These are phyloP conservation scores for Candoia aspera DNA, from an alignment of 2,113 vertebrate genomes.

Conservation along the genomic window DNA sequence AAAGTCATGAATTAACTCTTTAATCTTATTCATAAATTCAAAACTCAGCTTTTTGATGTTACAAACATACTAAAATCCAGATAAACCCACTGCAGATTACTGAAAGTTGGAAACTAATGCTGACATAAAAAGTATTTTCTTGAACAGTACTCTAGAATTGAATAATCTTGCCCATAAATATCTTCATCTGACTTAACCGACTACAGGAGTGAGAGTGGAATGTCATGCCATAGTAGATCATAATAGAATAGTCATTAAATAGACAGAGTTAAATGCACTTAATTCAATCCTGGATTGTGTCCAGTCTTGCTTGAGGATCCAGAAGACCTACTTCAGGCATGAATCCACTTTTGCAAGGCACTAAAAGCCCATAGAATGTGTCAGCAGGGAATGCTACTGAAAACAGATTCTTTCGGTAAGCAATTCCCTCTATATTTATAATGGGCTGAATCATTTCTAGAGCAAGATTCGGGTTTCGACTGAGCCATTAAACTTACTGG, in stretches of 20 bases:
- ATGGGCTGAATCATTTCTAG: background rate
- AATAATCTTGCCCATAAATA: slow-evolving; percentile 58
- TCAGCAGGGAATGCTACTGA: background rate
- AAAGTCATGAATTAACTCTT: background rate
- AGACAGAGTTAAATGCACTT: slow-evolving; percentile 24
- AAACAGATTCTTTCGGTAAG: background rate
- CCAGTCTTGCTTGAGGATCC: background rate
- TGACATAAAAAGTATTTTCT: background rate
- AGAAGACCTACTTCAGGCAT: slow-evolving; percentile 1
- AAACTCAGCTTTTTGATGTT: background rate
- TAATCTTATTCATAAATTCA: background rate
- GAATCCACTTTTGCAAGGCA: background rate
- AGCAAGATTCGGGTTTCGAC: background rate
- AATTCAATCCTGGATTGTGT: slow-evolving; percentile 16
- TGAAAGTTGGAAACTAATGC: background rate
- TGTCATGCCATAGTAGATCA: slow-evolving; percentile 42
- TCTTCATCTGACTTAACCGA: slow-evolving; percentile 53
- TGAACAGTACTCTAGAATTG: slow-evolving; percentile 33
- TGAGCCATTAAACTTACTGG: background rate
- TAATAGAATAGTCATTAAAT: slow-evolving; percentile 57
- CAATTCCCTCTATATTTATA: background rate
- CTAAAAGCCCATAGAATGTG: background rate
- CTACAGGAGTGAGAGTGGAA: slow-evolving; percentile 47
- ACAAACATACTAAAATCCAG: background rate
- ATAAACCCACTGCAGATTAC: background rate